Conservation (phyloP, 2,888 invertebrate genomes). For the Eretmocerus hayati region DNA sequence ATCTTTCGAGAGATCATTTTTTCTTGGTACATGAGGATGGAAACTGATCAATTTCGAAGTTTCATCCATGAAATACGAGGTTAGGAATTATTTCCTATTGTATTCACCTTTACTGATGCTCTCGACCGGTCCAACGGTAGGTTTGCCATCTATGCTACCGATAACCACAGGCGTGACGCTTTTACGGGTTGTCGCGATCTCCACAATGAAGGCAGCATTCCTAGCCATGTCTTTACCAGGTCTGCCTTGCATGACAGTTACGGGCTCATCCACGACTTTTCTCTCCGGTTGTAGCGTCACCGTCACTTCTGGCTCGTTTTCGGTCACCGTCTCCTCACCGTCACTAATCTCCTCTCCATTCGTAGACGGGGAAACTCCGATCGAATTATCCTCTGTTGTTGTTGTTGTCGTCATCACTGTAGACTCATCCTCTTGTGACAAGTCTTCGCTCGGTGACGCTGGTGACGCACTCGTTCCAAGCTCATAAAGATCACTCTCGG, state of each 20-base stretch:
- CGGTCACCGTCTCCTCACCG: not conserved
- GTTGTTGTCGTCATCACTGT: not conserved
- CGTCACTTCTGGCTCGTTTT: not conserved
- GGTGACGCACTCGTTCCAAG: not conserved
- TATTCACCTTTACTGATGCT: slow-evolving; percentile 38
- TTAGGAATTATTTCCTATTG: too few relatives aligned
- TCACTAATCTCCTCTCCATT: too few relatives aligned
- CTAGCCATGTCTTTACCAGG: slow-evolving; percentile 8
- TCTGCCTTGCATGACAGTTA: not conserved
- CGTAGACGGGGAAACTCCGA: not conserved
- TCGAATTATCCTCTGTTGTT: not conserved
- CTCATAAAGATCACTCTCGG: slow-evolving; percentile 1
- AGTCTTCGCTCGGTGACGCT: not conserved
- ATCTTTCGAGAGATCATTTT: too few relatives aligned
- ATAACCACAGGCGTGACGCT: slow-evolving; percentile 26
- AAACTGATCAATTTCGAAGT: not conserved
- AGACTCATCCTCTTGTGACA: not conserved
- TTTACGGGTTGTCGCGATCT: not conserved
- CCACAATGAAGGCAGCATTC: not conserved
- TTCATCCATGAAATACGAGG: not conserved
- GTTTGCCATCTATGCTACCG: slow-evolving; percentile 42
- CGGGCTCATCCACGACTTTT: not conserved
- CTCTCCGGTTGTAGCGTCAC: not conserved
- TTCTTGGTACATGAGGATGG: too few relatives aligned
- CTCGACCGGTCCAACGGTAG: slow-evolving; percentile 37